Conservation (phyloP, 1,140 invertebrate species). For the Philaenus spumarius region DNA sequence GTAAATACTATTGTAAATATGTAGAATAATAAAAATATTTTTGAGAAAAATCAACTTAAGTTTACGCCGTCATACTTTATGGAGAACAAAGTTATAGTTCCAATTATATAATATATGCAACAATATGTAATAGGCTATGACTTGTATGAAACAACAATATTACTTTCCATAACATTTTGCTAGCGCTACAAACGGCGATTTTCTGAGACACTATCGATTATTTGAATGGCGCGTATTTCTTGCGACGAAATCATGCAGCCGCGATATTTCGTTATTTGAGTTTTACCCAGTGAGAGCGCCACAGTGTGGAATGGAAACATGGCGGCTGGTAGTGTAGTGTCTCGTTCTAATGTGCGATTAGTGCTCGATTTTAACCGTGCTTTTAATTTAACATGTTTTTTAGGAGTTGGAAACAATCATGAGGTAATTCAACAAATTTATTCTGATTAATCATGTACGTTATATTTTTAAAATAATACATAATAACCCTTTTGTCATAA, state of each 20-base stretch:
- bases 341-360: conserved; percentile 8
- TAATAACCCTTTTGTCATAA: too few species aligned
- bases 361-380: conserved; percentile 12
- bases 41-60: too few species aligned
- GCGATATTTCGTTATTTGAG: conserved; percentile 16
- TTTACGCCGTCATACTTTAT: too few species aligned
- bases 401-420: conserved; percentile 4
- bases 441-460: too few species aligned
- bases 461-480: too few species aligned
- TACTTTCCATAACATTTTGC: not conserved
- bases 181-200: conserved; percentile 7
- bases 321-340: conserved; percentile 15
- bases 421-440: not conserved
- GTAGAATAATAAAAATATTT: too few species aligned
- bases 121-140: too few species aligned
- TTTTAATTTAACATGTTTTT: conserved; percentile 6
- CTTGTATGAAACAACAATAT: too few species aligned
- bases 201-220: conserved; percentile 15
- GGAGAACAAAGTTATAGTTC: too few species aligned
- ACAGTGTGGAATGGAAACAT: conserved; percentile 16
- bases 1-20: too few species aligned
- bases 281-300: conserved; percentile 13
- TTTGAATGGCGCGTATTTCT: conserved; percentile 17
- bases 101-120: too few species aligned
- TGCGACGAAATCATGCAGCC: conserved; percentile 17